Evolutionary conservation across 1,140 invertebrate species (phyloP).

Genomic region (Lordiphosa collinella): DNA sequence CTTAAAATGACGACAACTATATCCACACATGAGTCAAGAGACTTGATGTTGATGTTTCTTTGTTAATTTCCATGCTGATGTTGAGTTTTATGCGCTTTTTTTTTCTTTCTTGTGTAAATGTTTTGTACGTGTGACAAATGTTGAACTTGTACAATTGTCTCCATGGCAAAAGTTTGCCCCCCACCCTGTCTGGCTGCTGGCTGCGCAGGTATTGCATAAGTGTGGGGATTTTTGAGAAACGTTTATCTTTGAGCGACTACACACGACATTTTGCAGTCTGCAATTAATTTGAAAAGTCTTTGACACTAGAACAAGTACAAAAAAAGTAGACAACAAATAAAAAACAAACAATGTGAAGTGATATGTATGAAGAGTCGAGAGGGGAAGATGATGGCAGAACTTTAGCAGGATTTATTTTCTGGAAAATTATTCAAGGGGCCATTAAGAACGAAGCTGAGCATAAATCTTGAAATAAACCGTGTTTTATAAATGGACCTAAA

Average conservation of each 20-base stretch:
- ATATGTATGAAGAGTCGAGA: too few species aligned
- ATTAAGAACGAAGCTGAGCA: too few species aligned
- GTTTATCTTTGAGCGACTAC: constrained; percentile 66
- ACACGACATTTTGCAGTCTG: constrained; percentile 50
- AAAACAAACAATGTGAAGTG: constrained; percentile 1
- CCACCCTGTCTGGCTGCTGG: neutral
- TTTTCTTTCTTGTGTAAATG: constrained; percentile 23
- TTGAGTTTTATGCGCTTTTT: constrained; percentile 28
- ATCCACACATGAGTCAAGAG: constrained; percentile 48
- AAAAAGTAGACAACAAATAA: constrained; percentile 1
- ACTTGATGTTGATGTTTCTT: constrained; percentile 68
- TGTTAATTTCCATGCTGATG: constrained; percentile 62
- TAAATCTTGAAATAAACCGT: too few species aligned
- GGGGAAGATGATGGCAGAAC: neutral
- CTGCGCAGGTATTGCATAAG: constrained; percentile 55
- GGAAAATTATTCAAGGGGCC: too few species aligned
- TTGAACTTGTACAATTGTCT: constrained; percentile 64
- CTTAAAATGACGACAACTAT: too few species aligned
- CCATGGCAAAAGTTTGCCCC: constrained; percentile 28
- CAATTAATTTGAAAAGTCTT: constrained; percentile 67
- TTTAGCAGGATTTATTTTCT: neutral
- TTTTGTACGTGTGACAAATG: constrained; percentile 63
- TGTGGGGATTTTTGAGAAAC: constrained; percentile 33
- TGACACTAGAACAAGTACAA: constrained; percentile 29
- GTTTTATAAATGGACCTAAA: too few species aligned